These are phyloP conservation scores for Poeciliopsis gracilis DNA, from an alignment of 2,797 vertebrate genomes.

Conservation along the genomic window DNA sequence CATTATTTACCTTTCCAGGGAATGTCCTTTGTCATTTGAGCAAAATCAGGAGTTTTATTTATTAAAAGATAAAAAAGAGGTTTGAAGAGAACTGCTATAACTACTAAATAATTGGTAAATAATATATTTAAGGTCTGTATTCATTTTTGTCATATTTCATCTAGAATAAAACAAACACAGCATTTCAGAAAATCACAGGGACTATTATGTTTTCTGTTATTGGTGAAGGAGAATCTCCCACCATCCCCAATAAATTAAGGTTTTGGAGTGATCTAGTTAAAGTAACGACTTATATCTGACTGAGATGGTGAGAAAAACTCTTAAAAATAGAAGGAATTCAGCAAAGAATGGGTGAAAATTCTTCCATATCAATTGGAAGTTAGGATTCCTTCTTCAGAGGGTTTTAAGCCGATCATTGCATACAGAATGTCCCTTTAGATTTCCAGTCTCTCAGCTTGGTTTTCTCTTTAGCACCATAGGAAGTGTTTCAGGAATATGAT, in stretches of 20 bases:
- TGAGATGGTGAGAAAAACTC: not conserved
- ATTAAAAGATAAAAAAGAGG: not conserved
- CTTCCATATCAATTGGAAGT: not conserved
- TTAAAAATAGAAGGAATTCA: not conserved
- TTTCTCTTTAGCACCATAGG: constrained; percentile 29
- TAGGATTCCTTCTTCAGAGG: not conserved
- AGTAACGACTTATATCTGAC: not conserved
- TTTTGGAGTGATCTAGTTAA: not conserved
- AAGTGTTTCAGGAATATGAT: constrained; percentile 49
- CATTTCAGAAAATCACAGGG: not conserved
- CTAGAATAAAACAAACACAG: constrained; percentile 1
- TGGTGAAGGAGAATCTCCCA: no score
- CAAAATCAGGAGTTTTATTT: not conserved
- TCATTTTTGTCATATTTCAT: not conserved
- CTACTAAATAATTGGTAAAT: not conserved
- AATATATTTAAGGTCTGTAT: not conserved
- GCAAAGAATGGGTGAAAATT: not conserved
- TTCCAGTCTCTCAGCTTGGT: not conserved
- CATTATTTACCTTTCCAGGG: not conserved
- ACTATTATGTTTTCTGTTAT: not conserved
- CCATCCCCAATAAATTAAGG: not conserved
- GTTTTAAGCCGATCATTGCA: not conserved
- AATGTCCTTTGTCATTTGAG: not conserved
- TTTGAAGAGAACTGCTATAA: not conserved
- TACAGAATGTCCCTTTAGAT: not conserved